These are phyloP conservation scores for Pemphredon lugubris DNA, from an alignment of 2,888 invertebrate species.

Conservation along the genomic window DNA sequence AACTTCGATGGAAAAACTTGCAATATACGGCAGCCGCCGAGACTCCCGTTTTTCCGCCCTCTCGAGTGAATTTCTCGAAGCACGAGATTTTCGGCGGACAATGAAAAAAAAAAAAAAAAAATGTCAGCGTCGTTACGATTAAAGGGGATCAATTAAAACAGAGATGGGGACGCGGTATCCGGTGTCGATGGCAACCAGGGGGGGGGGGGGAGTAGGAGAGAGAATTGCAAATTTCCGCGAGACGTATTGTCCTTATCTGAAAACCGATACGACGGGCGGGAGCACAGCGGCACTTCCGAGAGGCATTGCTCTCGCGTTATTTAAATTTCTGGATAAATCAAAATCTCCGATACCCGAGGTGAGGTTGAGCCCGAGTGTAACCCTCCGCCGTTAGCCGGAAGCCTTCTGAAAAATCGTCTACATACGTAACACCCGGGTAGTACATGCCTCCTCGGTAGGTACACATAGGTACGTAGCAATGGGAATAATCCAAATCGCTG, in stretches of 20 bases:
- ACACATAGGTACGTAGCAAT: neutral
- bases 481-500: conserved; percentile 32
- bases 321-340: conserved; percentile 76
- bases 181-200: conserved; percentile 1
- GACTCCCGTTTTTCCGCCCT: no score
- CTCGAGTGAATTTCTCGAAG: no score
- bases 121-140: no score
- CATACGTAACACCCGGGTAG: conserved; percentile 32
- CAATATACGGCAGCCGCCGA: no score
- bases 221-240: conserved; percentile 46
- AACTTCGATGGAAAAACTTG: no score
- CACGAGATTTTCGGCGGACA: neutral
- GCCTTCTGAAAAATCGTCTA: conserved; percentile 38
- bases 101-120: neutral
- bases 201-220: no score
- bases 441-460: no score
- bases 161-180: neutral
- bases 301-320: conserved; percentile 71
- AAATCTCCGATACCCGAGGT: conserved; percentile 59
- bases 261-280: conserved; percentile 32
- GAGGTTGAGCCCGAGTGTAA: no score
- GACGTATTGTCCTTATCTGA: conserved; percentile 29
- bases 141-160: neutral
- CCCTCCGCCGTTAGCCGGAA: conserved; percentile 1
- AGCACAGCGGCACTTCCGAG: conserved; percentile 3